Evolutionary conservation across 2,888 invertebrate genomes (phyloP), one percentile per base, ranked within the genome.

Genomic region (Syritta pipiens): DNA sequence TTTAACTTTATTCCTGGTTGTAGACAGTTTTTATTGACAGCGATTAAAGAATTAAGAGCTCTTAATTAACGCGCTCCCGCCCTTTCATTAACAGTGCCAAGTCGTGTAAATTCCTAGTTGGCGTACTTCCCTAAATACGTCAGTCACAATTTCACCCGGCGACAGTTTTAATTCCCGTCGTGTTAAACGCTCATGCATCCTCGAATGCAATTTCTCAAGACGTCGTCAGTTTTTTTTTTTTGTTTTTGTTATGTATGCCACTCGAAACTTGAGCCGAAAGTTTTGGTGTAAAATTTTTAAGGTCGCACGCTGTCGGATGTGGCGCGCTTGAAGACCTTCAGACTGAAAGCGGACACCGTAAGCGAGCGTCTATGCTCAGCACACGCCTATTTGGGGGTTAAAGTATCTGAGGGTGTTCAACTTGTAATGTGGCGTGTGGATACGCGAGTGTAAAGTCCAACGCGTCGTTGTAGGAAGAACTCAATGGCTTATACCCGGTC

Each of bases 401-500:
- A 65, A 53, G 63, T 53, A 51, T 32, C 32, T 3, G 4, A 28
- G 55, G 67, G 55, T 37, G 22, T 67, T 67, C 35, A 55, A 67
- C 67, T 37, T 37, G 4, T 40, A 19, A 14, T 42, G 37, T 37
- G 17, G 35, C 46, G 20, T 17, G 14, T 44, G 24, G 19, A n/a
- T 28, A 14, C n/a, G 9, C 2, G 28, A 28, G 7, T 28, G 7
- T 7, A n/a, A 28, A 3, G n/a, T 3, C 2, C 9, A 28, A 1
- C 3, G 7, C 2, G n/a, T 28, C 28, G 7, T 28, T 28, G n/a
- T 28, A 28, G n/a, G n/a, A n/a, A n/a, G n/a, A n/a, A n/a, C n/a
- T n/a, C n/a, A n/a, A n/a, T n/a, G n/a, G n/a, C n/a, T n/a, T n/a
- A n/a, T n/a, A n/a, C n/a, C n/a, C n/a, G n/a, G n/a, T n/a, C n/a